phyloP scores from a whole-genome alignment of 1,140 invertebrate genomes.

The Eumaeus atala region DNA sequence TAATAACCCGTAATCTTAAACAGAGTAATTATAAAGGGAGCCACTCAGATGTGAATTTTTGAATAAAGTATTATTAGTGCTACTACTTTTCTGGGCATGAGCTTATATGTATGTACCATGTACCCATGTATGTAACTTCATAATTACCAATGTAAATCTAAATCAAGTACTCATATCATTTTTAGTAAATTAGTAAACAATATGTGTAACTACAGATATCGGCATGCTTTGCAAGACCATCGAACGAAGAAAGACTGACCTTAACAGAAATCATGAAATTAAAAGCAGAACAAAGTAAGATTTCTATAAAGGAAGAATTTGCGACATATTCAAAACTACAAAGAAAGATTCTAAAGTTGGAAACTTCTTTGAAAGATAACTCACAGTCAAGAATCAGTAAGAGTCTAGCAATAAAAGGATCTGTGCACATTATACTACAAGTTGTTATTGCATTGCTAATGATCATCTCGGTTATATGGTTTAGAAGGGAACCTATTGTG shows the following conservation, averaged over 20 bases:
- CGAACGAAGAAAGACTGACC: constrained; percentile 46
- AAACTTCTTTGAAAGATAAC: constrained; percentile 49
- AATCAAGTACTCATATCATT: too few species aligned
- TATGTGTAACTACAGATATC: constrained; percentile 44
- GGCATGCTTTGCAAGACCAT: constrained; percentile 51
- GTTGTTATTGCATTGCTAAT: constrained; percentile 45
- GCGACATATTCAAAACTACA: constrained; percentile 68
- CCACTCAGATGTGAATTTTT: too few species aligned
- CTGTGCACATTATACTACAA: constrained; percentile 53
- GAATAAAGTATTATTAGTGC: too few species aligned
- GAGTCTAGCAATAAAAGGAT: constrained; percentile 52
- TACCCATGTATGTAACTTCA: too few species aligned
- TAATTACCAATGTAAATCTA: too few species aligned
- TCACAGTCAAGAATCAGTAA: constrained; percentile 49
- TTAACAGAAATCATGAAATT: constrained; percentile 52
- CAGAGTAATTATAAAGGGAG: too few species aligned
- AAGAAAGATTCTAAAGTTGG: constrained; percentile 60
- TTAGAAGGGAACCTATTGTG: constrained; percentile 56
- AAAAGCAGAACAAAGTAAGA: constrained; percentile 49
- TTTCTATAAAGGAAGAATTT: constrained; percentile 72
- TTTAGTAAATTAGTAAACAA: too few species aligned
- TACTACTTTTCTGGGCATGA: too few species aligned
- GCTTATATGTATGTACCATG: too few species aligned
- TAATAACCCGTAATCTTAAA: too few species aligned
- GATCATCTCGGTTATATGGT: constrained; percentile 56